phyloP scores from a whole-genome alignment of 1,140 invertebrate species.

The Radopholus similis region DNA sequence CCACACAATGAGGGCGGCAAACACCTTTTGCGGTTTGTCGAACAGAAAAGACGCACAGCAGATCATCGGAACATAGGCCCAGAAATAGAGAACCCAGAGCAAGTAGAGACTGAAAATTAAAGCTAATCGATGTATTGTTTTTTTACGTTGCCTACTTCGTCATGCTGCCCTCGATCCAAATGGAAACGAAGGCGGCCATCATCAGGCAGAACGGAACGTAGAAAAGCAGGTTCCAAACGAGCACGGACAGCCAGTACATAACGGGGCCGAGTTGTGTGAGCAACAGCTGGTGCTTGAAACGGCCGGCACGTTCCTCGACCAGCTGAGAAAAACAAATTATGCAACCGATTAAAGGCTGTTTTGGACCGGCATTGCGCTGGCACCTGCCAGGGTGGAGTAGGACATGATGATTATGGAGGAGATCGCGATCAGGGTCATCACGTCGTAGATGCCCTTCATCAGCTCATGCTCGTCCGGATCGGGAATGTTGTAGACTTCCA shows the following conservation, averaged over 20 bases:
- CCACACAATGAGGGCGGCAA: too few relatives aligned
- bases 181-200: constrained; percentile 33
- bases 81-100: constrained; percentile 35
- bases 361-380: constrained; percentile 39
- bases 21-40: constrained; percentile 7
- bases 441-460: background rate
- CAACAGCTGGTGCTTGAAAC: constrained; percentile 44
- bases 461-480: background rate
- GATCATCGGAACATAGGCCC: constrained; percentile 32
- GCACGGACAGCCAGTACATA: constrained; percentile 40
- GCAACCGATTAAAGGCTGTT: too few relatives aligned
- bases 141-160: too few relatives aligned
- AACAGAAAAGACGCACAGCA: constrained; percentile 43
- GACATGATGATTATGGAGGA: constrained; percentile 29
- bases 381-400: constrained; percentile 34
- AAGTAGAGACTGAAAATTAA: constrained; percentile 24
- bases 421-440: background rate
- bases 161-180: constrained; percentile 29
- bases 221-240: constrained; percentile 34
- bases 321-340: too few relatives aligned
- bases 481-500: constrained; percentile 27
- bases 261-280: constrained; percentile 33
- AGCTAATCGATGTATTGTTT: too few relatives aligned
- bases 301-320: constrained; percentile 28
- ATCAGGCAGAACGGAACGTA: constrained; percentile 35